phyloP scores from a whole-genome alignment of 2,113 vertebrate species.

The Gasterosteus nipponicus region DNA sequence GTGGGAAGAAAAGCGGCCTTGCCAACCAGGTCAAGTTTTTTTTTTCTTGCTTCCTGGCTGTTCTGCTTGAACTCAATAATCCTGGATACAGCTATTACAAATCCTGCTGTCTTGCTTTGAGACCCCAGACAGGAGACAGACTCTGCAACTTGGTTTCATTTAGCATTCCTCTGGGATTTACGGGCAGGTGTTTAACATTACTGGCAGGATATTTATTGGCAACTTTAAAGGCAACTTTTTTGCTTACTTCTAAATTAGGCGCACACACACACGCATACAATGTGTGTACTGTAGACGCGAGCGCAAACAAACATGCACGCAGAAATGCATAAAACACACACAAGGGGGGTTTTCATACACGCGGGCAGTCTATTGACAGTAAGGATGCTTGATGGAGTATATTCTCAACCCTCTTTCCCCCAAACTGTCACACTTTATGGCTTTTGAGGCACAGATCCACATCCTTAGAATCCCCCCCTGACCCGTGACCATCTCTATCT shows the following conservation, averaged over 20 bases:
- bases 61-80: slow-evolving; percentile 80
- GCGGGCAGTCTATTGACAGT: slow-evolving; percentile 21
- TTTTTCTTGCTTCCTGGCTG: slow-evolving; percentile 66
- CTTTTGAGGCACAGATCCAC: slow-evolving; percentile 54
- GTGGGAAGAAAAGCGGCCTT: slow-evolving; percentile 41
- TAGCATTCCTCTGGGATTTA: slow-evolving; percentile 85
- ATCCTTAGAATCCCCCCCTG: slow-evolving; percentile 47
- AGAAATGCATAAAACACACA: slow-evolving; percentile 1
- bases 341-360: slow-evolving; percentile 30
- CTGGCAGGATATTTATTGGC: slow-evolving; percentile 83
- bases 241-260: slow-evolving; percentile 84
- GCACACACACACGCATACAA: slow-evolving; percentile 60
- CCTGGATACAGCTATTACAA: slow-evolving; percentile 82
- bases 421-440: slow-evolving; percentile 34
- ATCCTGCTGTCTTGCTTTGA: slow-evolving; percentile 82
- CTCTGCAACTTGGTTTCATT: slow-evolving; percentile 83
- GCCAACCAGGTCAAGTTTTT: slow-evolving; percentile 53
- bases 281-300: slow-evolving; percentile 51
- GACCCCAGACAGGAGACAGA: slow-evolving; percentile 81
- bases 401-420: slow-evolving; percentile 36
- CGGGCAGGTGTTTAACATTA: slow-evolving; percentile 87
- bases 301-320: slow-evolving; percentile 8
- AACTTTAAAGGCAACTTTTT: slow-evolving; percentile 82
- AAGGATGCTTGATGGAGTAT: slow-evolving; percentile 12
- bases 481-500: slow-evolving; percentile 52